Base-by-base conservation (phyloP, 2,888 invertebrate genomes). In the Eristalinus sepulchralis region DNA sequence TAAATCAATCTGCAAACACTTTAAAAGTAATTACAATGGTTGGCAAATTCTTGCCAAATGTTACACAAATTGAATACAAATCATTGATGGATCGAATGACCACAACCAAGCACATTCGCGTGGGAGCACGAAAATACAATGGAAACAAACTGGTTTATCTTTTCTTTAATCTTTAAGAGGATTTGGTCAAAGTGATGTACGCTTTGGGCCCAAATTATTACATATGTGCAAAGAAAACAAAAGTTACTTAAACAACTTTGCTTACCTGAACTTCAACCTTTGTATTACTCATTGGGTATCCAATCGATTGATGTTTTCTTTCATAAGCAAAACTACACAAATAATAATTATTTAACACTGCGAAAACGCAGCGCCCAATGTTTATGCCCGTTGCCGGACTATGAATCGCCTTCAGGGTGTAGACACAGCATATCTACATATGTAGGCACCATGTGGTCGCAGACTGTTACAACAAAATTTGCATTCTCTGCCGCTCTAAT, bases 401-500 rank as follows among this genome's bases (percentile, higher is more conserved):
- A 17, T 17, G 47, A 17, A 6, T 17, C 47, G 47, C 6, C 47
- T 17, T 17, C 47, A 17, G 8, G 17, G 47, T 2, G 47, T 8
- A 17, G 47, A n/a, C 27, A 27, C 5, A 27, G 5, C 27, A 27
- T n/a, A n/a, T n/a, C n/a, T n/a, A 27, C 5, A 3, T 27, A 27
- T 5, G 5, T 27, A 27, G 27, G 5, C 47, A 47, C 47, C 47
- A 47, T 47, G 47, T 47, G 47, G 47, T 17, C 47, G n/a, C n/a
- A n/a, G n/a, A 47, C 17, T 27, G 27, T 8, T 47, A 47, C n/a
- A 47, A 17, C 47, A 57, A 57, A 57, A 17, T 17, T 47, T 47
- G 57, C 57, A 57, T 27, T 55, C 55, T 55, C 11, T 80, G 62
- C 13, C 66, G 24, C 60, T 76, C 53, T 67, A 71, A 71, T 71